phyloP scores from a whole-genome alignment of 2,113 vertebrate species.

The Urocitellus parryii region DNA sequence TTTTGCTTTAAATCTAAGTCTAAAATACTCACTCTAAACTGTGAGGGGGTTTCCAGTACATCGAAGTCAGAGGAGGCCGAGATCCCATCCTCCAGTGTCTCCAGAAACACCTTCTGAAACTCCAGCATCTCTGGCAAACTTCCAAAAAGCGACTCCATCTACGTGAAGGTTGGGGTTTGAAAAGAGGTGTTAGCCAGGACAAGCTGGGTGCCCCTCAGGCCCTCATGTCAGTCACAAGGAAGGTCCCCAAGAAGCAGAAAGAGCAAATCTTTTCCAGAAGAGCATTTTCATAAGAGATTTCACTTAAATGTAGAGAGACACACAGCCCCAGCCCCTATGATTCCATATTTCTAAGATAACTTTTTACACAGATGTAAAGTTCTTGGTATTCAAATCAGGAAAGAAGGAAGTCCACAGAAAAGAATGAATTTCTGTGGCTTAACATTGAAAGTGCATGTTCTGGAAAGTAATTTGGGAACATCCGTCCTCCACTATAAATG shows the following conservation, averaged over 20 bases:
- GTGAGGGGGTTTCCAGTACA: conserved; percentile 93
- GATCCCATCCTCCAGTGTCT: conserved; percentile 96
- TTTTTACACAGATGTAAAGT: neutral
- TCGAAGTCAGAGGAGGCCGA: conserved; percentile 94
- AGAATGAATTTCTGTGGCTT: neutral
- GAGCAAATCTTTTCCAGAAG: neutral
- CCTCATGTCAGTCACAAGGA: accelerated
- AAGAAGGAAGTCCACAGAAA: neutral
- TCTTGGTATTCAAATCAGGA: neutral
- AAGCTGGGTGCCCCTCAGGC: accelerated
- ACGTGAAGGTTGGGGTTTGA: conserved; percentile 26
- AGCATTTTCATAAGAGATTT: accelerated
- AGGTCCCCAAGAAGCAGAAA: neutral
- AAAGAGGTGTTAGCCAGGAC: neutral
- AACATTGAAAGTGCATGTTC: neutral
- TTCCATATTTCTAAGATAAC: neutral
- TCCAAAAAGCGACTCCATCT: conserved; percentile 99
- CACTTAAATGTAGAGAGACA: too few relatives aligned
- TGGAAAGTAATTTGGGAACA: neutral
- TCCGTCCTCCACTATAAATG: neutral
- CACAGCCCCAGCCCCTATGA: accelerated
- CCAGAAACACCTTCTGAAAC: conserved; percentile 98
- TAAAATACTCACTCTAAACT: conserved; percentile 92
- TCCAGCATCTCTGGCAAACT: conserved; percentile 98
- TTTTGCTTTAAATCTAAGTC: neutral